Evolutionary conservation across 64 coral and sea anemone genomes (phyloP), one percentile per base, ranked within the genome.

Genomic region (Actinia equina): DNA sequence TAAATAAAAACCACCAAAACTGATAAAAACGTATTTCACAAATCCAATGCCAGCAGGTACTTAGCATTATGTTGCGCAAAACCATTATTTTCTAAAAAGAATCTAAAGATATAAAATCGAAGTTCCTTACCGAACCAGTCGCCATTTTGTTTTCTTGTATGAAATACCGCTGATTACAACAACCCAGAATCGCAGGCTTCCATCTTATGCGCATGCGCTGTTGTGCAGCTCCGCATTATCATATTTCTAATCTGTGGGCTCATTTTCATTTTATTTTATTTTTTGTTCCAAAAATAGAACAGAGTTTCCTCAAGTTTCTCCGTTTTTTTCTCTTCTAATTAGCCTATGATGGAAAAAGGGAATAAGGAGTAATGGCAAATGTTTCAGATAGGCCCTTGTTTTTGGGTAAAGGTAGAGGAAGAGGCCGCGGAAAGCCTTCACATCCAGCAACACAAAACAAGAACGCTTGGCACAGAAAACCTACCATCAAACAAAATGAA

Each of bases 371-470:
- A 80, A 56, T 81, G 54, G 25, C 71, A 4, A 53, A 19, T 37
- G 43, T 52, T 42, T 77, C n/a, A 42, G 90, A 84, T 42, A 89
- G 94, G 13, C 91, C 91, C 44, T 70, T 88, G 59, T 96, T 88
- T 90, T 89, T 96, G 67, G 94, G 94, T 7, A 83, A 78, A 80
- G 94, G 94, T 22, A 79, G 94, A 37, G 94, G 91, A 6, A 93
- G 94, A 88, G 94, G 91, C 23, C 91, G 85, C 7, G 77, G 86
- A 74, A 37, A 41, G 9, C 69, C 69, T 14, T 7, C 69, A 27
- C 69, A 52, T 49, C 43, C 59, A 91, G 23, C 42, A 43, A 26
- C 59, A 42, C 51, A 89, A 86, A 92, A 92, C 23, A 71, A 83
- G 22, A 88, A 86, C 16, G 15, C 69, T 45, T 77, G 55, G 67